These are phyloP conservation scores for Tragelaphus scriptus DNA, from an alignment of 2,113 vertebrate species.

Conservation along the genomic window DNA sequence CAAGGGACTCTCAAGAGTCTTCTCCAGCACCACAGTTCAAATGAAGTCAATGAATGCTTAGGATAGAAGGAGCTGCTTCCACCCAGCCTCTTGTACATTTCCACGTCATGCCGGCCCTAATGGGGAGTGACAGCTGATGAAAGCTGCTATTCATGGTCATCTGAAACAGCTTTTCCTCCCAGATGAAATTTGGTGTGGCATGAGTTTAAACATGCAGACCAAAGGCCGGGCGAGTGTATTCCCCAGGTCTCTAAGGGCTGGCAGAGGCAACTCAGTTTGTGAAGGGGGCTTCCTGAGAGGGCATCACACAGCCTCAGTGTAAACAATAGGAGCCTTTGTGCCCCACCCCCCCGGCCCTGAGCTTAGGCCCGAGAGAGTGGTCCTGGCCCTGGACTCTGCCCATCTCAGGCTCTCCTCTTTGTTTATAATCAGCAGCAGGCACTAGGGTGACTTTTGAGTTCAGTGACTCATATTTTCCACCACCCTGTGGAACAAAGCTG, in stretches of 20 bases:
- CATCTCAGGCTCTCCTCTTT: background rate
- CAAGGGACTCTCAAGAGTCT: background rate
- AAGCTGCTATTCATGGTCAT: constrained; percentile 81
- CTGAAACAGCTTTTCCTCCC: constrained; percentile 75
- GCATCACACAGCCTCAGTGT: constrained; percentile 37
- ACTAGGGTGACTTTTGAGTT: constrained; percentile 18
- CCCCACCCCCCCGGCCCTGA: background rate
- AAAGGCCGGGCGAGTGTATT: constrained; percentile 52
- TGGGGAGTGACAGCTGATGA: constrained; percentile 82
- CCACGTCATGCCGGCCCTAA: constrained; percentile 73
- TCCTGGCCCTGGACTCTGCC: background rate
- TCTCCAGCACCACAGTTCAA: background rate
- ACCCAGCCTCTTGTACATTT: constrained; percentile 52
- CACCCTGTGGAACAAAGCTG: constrained; percentile 28
- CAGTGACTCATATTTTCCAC: constrained; percentile 25
- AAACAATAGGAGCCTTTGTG: constrained; percentile 38
- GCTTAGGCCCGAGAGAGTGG: background rate
- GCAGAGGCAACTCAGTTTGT: constrained; percentile 63
- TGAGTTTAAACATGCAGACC: constrained; percentile 78
- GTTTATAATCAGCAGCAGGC: constrained; percentile 35
- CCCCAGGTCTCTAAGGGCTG: constrained; percentile 57
- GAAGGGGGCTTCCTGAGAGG: constrained; percentile 54
- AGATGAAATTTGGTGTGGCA: constrained; percentile 79
- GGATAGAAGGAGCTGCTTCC: constrained; percentile 3
- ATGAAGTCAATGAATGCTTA: constrained; percentile 48